A percentile compares a stretch with the other conserved stretches of the same genome.
Evolutionary conservation across 1,140 invertebrate species (phyloP).

Genomic region (Drosophila rhopaloa): DNA sequence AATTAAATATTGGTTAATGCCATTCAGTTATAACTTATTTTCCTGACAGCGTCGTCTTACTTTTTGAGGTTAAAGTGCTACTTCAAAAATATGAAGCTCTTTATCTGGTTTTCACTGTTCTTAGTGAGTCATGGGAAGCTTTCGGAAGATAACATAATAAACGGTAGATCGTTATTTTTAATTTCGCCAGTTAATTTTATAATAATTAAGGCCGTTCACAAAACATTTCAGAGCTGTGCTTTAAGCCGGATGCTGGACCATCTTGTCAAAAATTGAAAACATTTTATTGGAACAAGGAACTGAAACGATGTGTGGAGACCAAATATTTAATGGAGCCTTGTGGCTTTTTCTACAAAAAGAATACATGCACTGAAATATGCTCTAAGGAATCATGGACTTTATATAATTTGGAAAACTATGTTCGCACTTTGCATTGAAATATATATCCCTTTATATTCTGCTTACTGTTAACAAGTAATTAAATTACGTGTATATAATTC

Average conservation of each 20-base stretch:
- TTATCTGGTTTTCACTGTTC: not conserved
- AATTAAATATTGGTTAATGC: not conserved
- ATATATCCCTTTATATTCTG: not conserved
- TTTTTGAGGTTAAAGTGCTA: not conserved
- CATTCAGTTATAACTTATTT: not conserved
- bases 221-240: not conserved
- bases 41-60: not conserved
- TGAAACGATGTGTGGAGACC: not conserved
- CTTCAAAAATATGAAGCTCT: not conserved
- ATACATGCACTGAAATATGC: constrained; percentile 14
- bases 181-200: too few relatives aligned
- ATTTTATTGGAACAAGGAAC: not conserved
- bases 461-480: too few relatives aligned
- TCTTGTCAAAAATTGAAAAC: not conserved
- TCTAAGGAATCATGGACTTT: not conserved
- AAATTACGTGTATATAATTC: not conserved
- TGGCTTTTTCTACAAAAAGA: constrained; percentile 11
- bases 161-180: not conserved
- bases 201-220: not conserved
- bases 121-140: too few relatives aligned
- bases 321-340: constrained; percentile 1
- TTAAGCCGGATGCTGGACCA: not conserved
- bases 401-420: not conserved
- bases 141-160: not conserved
- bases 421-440: not conserved